Conservation (phyloP, 2,113 vertebrate genomes). For the Microcebus griseorufus region DNA sequence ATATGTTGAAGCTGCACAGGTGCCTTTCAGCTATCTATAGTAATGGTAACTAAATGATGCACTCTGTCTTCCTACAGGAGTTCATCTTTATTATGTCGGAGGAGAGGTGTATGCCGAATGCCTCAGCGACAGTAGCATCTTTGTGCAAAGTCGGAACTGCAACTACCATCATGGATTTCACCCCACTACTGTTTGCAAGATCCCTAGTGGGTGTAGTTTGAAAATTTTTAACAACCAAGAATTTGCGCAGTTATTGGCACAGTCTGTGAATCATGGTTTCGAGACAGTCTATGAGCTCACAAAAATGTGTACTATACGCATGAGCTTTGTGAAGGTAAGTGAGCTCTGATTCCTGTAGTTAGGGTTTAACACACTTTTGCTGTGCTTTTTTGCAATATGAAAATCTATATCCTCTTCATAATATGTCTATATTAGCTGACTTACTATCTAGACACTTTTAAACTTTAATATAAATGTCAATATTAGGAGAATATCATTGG, state of each 20-base stretch:
- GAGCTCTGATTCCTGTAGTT: fast-evolving
- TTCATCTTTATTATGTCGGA: constrained; percentile 98
- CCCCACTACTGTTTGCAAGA: constrained; percentile 98
- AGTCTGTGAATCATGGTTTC: constrained; percentile 98
- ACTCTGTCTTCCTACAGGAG: constrained; percentile 84
- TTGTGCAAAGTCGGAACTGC: constrained; percentile 99
- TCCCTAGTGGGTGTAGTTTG: constrained; percentile 97
- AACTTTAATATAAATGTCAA: neutral
- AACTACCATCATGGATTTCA: constrained; percentile 99
- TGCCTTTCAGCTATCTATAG: neutral
- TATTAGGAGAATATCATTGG: neutral
- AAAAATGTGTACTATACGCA: constrained; percentile 99
- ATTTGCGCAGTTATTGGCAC: constrained; percentile 97
- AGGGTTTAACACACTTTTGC: neutral
- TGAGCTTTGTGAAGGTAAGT: constrained; percentile 98
- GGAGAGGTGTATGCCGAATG: constrained; percentile 99
- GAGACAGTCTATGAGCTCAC: constrained; percentile 99
- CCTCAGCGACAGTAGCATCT: constrained; percentile 98
- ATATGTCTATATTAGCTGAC: neutral
- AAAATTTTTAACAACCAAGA: constrained; percentile 99
- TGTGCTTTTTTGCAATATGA: fast-evolving
- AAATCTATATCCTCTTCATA: neutral
- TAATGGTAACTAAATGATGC: fast-evolving
- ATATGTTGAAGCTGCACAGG: neutral
- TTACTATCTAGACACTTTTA: neutral